phyloP scores from a whole-genome alignment of 2,888 invertebrate genomes.

The Lepidocyrtinus sp. region DNA sequence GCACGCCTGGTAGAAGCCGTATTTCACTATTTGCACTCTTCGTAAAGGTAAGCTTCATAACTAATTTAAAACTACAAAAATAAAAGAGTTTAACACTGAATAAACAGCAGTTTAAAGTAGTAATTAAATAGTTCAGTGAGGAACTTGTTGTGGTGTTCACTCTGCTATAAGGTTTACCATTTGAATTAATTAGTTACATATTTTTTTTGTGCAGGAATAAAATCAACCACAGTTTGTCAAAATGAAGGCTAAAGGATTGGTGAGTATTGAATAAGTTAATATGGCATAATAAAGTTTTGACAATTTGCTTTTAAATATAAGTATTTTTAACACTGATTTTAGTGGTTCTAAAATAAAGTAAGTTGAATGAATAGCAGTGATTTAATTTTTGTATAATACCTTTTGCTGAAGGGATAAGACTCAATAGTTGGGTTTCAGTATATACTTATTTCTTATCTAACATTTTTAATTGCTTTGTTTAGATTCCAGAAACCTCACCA shows the following conservation, averaged over 20 bases:
- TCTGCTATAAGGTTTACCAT: no score
- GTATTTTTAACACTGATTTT: slow-evolving; percentile 6
- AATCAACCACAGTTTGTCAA: no score
- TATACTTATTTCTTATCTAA: no score
- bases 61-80: neutral
- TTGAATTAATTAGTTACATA: no score
- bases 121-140: neutral
- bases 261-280: no score
- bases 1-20: neutral
- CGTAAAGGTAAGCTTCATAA: neutral
- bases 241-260: no score
- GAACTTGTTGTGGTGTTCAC: no score
- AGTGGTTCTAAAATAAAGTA: neutral
- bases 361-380: neutral
- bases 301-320: neutral
- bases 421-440: no score
- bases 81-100: slow-evolving; percentile 3
- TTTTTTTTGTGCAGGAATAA: no score
- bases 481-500: slow-evolving; percentile 92
- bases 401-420: no score
- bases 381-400: neutral
- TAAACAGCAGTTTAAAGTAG: neutral
- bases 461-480: slow-evolving; percentile 27
- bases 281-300: no score
- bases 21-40: neutral